phyloP scores from a whole-genome alignment of 1,140 invertebrate genomes.

The Pectinophora gossypiella region DNA sequence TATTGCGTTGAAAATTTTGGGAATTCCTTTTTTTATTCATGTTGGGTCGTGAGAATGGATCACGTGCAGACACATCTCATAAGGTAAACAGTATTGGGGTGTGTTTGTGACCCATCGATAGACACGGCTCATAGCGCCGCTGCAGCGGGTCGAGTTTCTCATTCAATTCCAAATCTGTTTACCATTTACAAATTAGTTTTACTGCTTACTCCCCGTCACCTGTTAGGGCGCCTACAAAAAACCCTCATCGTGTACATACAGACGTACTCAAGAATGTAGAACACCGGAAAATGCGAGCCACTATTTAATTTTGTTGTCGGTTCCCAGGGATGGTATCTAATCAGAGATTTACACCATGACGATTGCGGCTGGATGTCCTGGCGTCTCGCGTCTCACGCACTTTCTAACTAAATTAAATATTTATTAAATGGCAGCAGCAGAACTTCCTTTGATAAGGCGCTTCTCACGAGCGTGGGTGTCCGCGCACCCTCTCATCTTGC shows the following conservation, averaged over 20 bases:
- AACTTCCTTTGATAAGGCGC: slow-evolving; percentile 56
- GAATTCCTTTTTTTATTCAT: slow-evolving; percentile 48
- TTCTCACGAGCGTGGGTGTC: slow-evolving; percentile 36
- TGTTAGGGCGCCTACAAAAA: slow-evolving; percentile 1
- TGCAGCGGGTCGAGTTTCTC: background rate
- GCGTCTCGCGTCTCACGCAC: slow-evolving; percentile 34
- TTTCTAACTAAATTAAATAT: slow-evolving; percentile 66
- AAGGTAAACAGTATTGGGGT: slow-evolving; percentile 58
- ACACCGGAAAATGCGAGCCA: slow-evolving; percentile 32
- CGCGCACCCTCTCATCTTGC: background rate
- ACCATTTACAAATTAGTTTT: background rate
- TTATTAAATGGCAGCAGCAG: slow-evolving; percentile 52
- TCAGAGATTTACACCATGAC: slow-evolving; percentile 60
- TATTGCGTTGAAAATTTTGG: slow-evolving; percentile 54
- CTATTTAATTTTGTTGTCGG: slow-evolving; percentile 52
- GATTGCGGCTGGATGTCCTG: slow-evolving; percentile 42
- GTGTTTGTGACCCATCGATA: slow-evolving; percentile 35
- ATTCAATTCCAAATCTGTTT: slow-evolving; percentile 1
- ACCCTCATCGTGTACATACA: slow-evolving; percentile 2
- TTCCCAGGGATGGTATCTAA: slow-evolving; percentile 68
- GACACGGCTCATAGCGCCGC: slow-evolving; percentile 8
- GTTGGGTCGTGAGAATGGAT: slow-evolving; percentile 64
- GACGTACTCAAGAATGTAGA: slow-evolving; percentile 21
- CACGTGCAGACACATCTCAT: slow-evolving; percentile 56
- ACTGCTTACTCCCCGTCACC: background rate